Conservation (phyloP, 2,113 vertebrate species). For the Hippolais icterina region DNA sequence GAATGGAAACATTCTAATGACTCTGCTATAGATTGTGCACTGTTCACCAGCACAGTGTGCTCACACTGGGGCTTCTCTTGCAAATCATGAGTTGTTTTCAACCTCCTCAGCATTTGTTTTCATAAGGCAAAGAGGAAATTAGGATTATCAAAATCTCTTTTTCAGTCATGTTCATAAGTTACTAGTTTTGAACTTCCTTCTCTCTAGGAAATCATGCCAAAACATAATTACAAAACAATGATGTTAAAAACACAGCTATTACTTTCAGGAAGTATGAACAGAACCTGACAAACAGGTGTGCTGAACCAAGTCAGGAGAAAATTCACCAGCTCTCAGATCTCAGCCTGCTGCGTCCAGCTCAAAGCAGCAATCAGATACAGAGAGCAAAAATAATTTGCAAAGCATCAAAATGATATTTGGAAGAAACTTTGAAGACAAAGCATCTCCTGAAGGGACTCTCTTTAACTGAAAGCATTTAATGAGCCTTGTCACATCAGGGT, state of each 20-base stretch:
- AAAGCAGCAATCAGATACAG: not conserved
- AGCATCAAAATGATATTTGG: constrained; percentile 5
- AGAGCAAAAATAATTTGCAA: constrained; percentile 3
- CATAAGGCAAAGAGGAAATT: not conserved
- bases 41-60: not conserved
- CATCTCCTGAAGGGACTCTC: not conserved
- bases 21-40: not conserved
- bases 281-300: not conserved
- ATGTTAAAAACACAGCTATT: not conserved
- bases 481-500: constrained; percentile 45
- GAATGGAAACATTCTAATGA: not conserved
- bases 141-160: not conserved
- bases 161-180: not conserved
- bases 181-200: not conserved
- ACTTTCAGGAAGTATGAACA: not conserved
- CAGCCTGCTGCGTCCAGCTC: not conserved
- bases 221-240: not conserved
- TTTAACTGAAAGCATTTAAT: constrained; percentile 48
- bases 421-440: constrained; percentile 18
- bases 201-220: not conserved
- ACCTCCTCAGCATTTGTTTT: not conserved
- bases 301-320: not conserved
- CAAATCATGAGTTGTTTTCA: not conserved
- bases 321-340: not conserved
- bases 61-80: not conserved